These are phyloP conservation scores for Aspiorhynchus laticeps DNA, from an alignment of 2,113 vertebrate genomes.

Conservation along the genomic window DNA sequence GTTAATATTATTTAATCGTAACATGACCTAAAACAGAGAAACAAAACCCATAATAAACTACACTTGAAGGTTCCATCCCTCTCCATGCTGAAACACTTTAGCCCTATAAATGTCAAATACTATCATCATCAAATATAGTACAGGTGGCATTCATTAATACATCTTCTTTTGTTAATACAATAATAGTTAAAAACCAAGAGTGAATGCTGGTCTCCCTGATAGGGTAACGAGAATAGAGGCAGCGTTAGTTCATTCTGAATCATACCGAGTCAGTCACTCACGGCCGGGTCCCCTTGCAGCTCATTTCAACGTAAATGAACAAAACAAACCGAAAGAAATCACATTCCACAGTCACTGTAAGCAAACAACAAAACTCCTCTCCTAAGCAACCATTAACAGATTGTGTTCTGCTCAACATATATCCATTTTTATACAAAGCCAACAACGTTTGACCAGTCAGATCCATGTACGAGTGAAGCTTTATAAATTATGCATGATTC, in stretches of 20 bases:
- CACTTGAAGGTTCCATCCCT: slow-evolving; percentile 43
- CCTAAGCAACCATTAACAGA: slow-evolving; percentile 32
- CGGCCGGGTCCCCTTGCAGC: slow-evolving; percentile 46
- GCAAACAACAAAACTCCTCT: slow-evolving; percentile 25
- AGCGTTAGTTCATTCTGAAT: slow-evolving; percentile 52
- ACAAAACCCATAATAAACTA: slow-evolving; percentile 36
- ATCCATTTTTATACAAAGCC: slow-evolving; percentile 14
- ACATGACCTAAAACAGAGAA: slow-evolving; percentile 48
- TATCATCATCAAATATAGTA: slow-evolving; percentile 59
- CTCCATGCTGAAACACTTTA: slow-evolving; percentile 54
- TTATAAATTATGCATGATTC: slow-evolving; percentile 12
- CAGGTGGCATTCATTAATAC: slow-evolving; percentile 59
- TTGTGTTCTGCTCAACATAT: slow-evolving; percentile 27
- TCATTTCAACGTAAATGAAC: slow-evolving; percentile 42
- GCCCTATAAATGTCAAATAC: slow-evolving; percentile 55
- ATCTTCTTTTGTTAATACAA: slow-evolving; percentile 53
- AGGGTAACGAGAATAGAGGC: slow-evolving; percentile 42
- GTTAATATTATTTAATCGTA: slow-evolving; percentile 31
- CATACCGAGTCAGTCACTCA: slow-evolving; percentile 48
- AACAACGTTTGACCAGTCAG: not conserved
- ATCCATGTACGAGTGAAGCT: not conserved
- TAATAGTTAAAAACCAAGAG: slow-evolving; percentile 48
- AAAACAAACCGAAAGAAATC: slow-evolving; percentile 31
- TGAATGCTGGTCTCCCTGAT: slow-evolving; percentile 49
- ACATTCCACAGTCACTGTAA: slow-evolving; percentile 51